Base-by-base conservation (phyloP, 2,113 vertebrate genomes). In the Orientallactaga bullata region DNA sequence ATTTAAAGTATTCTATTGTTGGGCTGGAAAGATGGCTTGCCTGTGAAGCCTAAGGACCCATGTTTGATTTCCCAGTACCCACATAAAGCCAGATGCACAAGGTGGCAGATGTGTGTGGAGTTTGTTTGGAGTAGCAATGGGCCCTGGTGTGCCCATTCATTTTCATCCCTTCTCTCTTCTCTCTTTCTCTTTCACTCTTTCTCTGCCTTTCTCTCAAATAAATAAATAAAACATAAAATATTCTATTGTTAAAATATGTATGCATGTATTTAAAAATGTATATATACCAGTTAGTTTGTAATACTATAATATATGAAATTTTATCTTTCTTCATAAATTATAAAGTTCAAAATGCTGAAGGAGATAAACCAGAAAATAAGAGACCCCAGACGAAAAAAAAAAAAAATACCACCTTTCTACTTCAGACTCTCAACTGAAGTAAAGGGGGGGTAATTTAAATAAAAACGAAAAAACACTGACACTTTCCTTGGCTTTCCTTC, bases 271-370 rank as follows among this genome's bases (percentile, higher is more conserved):
- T 35, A 81, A 58, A 92, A 92, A 69, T 8, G 68, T 58, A 12
- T 80, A 35, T n/a, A 77, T 28, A 82, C 47, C 58, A 90, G 3
- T 5, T 84, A 5, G 26, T 76, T 21, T 32, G 47, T 3, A 84
- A 30, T 7, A 78, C 5, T 24, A 55, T 60, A 63, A 91, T 63
- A 47, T 65, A 32, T 35, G 12, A 73, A 83, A 71, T 3, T 32
- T 74, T 82, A 72, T 42, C 79, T 79, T 17, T 80, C 32, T 82
- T 17, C 63, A 85, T 58, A 88, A 88, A 90, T 89, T 93, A 26
- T 28, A 77, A 81, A 77, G 18, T 4, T 51, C 26, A 71, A 15
- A 63, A 30, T 37, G 10, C 21, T 4, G 32, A 63, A 37, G 21
- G 61, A 89, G 21, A 28, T 55, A 84, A 88, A 73, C 7, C 30